phyloP scores from a whole-genome alignment of 2,888 invertebrate genomes.

The Nudaria mundana region DNA sequence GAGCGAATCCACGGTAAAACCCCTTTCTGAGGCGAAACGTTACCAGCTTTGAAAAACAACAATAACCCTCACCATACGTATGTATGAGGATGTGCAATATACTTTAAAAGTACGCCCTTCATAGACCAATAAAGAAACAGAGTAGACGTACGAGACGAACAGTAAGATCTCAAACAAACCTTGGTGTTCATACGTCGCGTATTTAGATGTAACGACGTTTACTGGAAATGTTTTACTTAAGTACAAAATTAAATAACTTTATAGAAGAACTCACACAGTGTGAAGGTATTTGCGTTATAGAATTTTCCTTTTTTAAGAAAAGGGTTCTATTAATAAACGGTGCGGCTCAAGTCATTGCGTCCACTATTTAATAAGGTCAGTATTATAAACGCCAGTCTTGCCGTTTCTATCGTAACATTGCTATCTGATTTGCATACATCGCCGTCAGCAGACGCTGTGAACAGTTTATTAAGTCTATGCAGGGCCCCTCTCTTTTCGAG shows the following conservation, averaged over 20 bases:
- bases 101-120: slow-evolving; percentile 60
- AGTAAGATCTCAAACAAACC: too few species aligned
- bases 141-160: too few species aligned
- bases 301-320: too few species aligned
- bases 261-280: too few species aligned
- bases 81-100: slow-evolving; percentile 73
- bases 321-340: too few species aligned
- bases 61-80: slow-evolving; percentile 69
- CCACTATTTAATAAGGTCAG: too few species aligned
- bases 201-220: too few species aligned
- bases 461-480: slow-evolving; percentile 61
- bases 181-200: too few species aligned
- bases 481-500: slow-evolving; percentile 68
- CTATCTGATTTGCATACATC: slow-evolving; percentile 43
- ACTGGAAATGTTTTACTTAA: too few species aligned
- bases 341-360: too few species aligned
- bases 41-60: slow-evolving; percentile 75
- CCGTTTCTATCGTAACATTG: slow-evolving; percentile 2
- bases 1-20: slow-evolving; percentile 47
- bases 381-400: neutral
- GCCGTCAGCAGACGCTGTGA: slow-evolving; percentile 40
- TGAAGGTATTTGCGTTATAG: too few species aligned
- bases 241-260: too few species aligned
- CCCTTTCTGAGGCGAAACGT: slow-evolving; percentile 61
- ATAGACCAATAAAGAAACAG: slow-evolving; percentile 42